Base-by-base conservation (phyloP, 2,888 invertebrate genomes). In the Tortricodes alternella region DNA sequence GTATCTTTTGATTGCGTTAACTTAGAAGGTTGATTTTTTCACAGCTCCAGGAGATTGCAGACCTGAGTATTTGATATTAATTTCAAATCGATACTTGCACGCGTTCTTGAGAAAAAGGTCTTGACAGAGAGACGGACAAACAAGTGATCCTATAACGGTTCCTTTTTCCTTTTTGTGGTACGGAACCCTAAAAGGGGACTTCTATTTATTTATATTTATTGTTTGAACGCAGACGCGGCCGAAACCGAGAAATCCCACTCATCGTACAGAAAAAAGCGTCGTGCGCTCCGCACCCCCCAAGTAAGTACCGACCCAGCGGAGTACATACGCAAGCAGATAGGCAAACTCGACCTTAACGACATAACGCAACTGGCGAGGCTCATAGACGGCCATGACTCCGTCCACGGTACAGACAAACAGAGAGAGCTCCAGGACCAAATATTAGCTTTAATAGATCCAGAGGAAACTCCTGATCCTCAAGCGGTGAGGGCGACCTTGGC, bases 221-320 rank as follows among this genome's bases (percentile, higher is more conserved):
- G 1, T n/a, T 48, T 29, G 19, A 39, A 52, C 15, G 1, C 69
- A 88, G 88, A 78, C 63, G 83, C 88, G 29, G 83, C 80, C 1
- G 87, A 89, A 43, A 66, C 76, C 9, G 88, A 88, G 55, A 84
- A 84, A 68, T 83, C 88, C 1, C 82, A 83, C 63, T 85, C 86
- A 66, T 85, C 85, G 70, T 77, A 77, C 74, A 76, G 78, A 66
- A 85, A 83, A 72, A 88, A 87, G 69, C 79, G 88, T 4, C 86
- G 89, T 61, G 71, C 80, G 46, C 61, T 76, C 41, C 80, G 87
- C 41, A 66, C 76, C 2, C 74, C 78, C 46, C 85, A 88, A 79
- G 89, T 89, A 88, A 89, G 89, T 89, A 88, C 67, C 62, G 87
- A 85, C 44, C 73, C 85, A 1, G 80, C 80, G 3, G 89, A 89